Evolutionary conservation across 2,113 vertebrate genomes (phyloP).

Genomic region (Gnathochromis pfefferi): DNA sequence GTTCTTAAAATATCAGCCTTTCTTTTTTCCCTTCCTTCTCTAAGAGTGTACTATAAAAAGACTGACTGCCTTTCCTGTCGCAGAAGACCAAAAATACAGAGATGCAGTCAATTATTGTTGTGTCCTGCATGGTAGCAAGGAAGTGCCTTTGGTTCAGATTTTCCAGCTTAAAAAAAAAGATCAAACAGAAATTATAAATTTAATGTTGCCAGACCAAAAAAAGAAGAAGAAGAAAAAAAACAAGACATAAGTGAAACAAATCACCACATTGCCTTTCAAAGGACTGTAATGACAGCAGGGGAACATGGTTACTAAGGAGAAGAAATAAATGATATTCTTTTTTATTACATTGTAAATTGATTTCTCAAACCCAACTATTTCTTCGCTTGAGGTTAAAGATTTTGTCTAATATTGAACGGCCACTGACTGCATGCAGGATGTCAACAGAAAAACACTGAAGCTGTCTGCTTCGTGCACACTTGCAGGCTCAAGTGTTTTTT

Average conservation of each 20-base stretch:
- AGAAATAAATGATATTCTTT: slow-evolving; percentile 34
- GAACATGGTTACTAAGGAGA: slow-evolving; percentile 25
- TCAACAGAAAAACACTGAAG: slow-evolving; percentile 20
- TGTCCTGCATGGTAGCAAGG: slow-evolving; percentile 89
- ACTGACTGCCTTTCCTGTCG: slow-evolving; percentile 81
- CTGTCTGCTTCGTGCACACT: slow-evolving; percentile 47
- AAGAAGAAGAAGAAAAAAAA: slow-evolving; percentile 64
- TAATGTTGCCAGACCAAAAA: slow-evolving; percentile 86
- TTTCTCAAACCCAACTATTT: slow-evolving; percentile 23
- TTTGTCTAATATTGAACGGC: slow-evolving; percentile 3
- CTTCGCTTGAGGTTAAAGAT: slow-evolving; percentile 11
- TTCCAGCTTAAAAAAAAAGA: slow-evolving; percentile 87
- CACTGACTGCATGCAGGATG: slow-evolving; percentile 40
- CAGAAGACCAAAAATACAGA: slow-evolving; percentile 81
- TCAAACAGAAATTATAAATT: slow-evolving; percentile 69
- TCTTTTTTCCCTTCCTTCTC: background rate
- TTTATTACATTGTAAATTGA: slow-evolving; percentile 35
- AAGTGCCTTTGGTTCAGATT: slow-evolving; percentile 97
- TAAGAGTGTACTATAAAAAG: slow-evolving; percentile 24
- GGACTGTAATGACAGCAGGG: slow-evolving; percentile 53
- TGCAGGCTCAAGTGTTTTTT: slow-evolving; percentile 60
- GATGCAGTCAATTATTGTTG: slow-evolving; percentile 74
- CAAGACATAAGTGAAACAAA: slow-evolving; percentile 71
- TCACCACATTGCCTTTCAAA: slow-evolving; percentile 97
- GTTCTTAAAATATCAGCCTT: slow-evolving; percentile 5